phyloP scores from a whole-genome alignment of 2,113 vertebrate species.

The Pampusana beccarii region DNA sequence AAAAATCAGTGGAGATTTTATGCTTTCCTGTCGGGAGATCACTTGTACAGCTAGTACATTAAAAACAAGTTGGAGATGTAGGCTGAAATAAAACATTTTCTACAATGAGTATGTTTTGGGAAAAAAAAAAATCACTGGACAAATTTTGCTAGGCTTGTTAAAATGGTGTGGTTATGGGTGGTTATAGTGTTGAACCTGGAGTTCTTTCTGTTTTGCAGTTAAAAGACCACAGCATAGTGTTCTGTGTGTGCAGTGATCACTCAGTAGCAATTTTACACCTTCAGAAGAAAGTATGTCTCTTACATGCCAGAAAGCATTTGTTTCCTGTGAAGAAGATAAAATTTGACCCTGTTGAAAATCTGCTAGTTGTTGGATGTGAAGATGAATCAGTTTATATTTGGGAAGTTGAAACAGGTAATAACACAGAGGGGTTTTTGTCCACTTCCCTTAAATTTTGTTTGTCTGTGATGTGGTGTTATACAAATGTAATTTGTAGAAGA shows the following conservation, averaged over 20 bases:
- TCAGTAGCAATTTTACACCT: slow-evolving; percentile 78
- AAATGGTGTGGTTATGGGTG: not conserved
- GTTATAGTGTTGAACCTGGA: not conserved
- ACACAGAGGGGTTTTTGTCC: not conserved
- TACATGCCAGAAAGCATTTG: slow-evolving; percentile 79
- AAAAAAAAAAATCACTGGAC: not conserved
- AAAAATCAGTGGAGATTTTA: not conserved
- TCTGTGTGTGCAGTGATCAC: slow-evolving; percentile 77
- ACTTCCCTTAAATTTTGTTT: not conserved
- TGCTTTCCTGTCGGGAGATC: not conserved
- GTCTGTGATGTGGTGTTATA: not conserved
- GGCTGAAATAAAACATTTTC: not conserved
- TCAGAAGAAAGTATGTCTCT: slow-evolving; percentile 66
- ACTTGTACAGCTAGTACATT: not conserved
- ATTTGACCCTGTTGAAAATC: slow-evolving; percentile 74
- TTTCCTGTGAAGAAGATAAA: slow-evolving; percentile 78
- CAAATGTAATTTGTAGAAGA: not conserved
- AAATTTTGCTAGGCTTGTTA: not conserved
- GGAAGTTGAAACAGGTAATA: slow-evolving; percentile 82
- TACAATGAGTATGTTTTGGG: not conserved
- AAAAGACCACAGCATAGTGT: slow-evolving; percentile 61
- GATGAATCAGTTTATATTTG: slow-evolving; percentile 80
- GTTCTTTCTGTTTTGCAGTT: slow-evolving; percentile 51
- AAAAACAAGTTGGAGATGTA: not conserved
- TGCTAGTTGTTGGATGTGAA: slow-evolving; percentile 78